Base-by-base conservation (phyloP, 1,140 invertebrate genomes). In the Drosophila trapezifrons region DNA sequence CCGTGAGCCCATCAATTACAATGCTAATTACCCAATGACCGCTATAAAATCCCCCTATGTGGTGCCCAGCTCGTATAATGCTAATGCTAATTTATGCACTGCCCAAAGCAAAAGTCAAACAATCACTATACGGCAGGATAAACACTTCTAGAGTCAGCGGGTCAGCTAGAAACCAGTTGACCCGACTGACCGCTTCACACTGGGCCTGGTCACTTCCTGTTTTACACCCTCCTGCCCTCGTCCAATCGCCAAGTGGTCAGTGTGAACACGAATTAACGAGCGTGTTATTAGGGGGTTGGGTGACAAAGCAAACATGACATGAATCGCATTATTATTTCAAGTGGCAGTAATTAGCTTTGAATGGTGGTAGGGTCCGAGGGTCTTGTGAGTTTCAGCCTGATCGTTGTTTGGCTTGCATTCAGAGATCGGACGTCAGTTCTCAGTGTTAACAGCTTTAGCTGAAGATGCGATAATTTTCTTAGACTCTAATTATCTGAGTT, bases 61-160 rank as follows among this genome's bases (percentile, higher is more conserved):
- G n/a, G 60, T 32, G 3, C 15, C 35, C 56, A 18, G 29, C 25
- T 27, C 8, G 40, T 15, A 22, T 47, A 73, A 65, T 59, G 37
- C 35, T 46, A 55, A 70, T 76, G 83, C 79, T 87, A 87, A 87
- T 89, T 89, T 87, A 87, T 87, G 84, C 84, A 83, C 83, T 80
- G 79, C 72, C 79, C 83, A 77, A 67, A 46, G 69, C 83, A 60
- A 80, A 87, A 80, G 84, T 79, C 76, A 89, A 82, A 86, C 58
- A 80, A 84, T 83, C 63, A 58, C 72, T 70, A 77, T 76, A 52
- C 63, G 72, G 57, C 56, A 42, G 71, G 58, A 64, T 54, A 77
- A 82, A 60, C 79, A 78, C 75, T 74, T 74, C 57, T 74, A 27
- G 55, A 71, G 72, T 76, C 74, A 74, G 78, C 77, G 67, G 73